Conservation (phyloP, 2,113 vertebrate species). For the Pyxicephalus adspersus region DNA sequence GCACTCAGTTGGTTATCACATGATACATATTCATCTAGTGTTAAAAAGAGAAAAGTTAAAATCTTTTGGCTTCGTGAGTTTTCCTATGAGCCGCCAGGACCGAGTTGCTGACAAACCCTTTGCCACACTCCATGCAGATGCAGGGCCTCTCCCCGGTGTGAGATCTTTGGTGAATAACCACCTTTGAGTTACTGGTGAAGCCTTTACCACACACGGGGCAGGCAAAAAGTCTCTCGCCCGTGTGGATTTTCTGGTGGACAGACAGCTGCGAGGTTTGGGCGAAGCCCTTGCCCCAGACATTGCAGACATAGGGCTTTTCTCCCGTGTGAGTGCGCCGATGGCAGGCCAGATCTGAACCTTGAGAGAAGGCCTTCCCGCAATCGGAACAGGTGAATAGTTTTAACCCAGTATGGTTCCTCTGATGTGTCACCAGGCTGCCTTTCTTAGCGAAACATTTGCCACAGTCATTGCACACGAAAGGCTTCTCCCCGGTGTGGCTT, state of each 20-base stretch:
- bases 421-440: conserved; percentile 58
- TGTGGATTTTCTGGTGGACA: conserved; percentile 58
- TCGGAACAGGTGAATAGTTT: conserved; percentile 58
- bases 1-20: too few species aligned
- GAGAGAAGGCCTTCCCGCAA: conserved; percentile 50
- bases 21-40: too few species aligned
- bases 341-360: conserved; percentile 1
- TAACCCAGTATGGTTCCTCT: conserved; percentile 54
- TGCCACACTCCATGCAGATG: conserved; percentile 53
- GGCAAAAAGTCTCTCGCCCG: conserved; percentile 25
- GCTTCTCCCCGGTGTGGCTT: conserved; percentile 62
- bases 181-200: conserved; percentile 29
- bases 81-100: too few species aligned
- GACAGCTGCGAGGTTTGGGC: conserved; percentile 54
- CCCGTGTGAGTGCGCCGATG: conserved; percentile 59
- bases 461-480: conserved; percentile 64
- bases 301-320: conserved; percentile 55
- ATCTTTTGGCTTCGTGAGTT: too few species aligned
- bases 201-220: conserved; percentile 25
- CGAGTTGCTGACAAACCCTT: not conserved
- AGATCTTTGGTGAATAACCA: conserved; percentile 42
- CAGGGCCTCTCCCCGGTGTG: conserved; percentile 55
- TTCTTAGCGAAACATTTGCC: conserved; percentile 61
- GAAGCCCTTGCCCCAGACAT: conserved; percentile 57
- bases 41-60: too few species aligned